Conservation (phyloP, 2,797 vertebrate genomes). For the Cetoscarus ocellatus region DNA sequence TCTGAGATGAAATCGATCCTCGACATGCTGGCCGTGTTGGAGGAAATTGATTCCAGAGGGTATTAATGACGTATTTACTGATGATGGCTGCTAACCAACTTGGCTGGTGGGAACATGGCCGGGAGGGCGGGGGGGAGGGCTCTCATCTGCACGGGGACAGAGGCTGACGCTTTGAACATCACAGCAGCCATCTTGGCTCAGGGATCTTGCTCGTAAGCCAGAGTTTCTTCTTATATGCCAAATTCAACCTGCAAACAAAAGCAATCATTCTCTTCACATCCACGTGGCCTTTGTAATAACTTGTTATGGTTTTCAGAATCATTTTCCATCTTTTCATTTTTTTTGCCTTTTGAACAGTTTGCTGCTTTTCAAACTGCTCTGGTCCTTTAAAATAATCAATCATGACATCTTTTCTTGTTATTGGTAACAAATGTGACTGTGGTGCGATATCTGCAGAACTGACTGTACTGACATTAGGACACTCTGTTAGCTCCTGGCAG, state of each 20-base stretch:
- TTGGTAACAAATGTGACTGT: too few species aligned
- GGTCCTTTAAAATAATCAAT: too few species aligned
- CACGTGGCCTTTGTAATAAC: too few species aligned
- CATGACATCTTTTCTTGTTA: too few species aligned
- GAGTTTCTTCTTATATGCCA: not conserved
- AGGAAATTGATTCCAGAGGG: conserved; percentile 72
- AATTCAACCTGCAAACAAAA: not conserved
- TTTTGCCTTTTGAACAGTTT: too few species aligned
- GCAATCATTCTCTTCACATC: too few species aligned
- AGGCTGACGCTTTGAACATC: conserved; percentile 3
- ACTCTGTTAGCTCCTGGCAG: too few species aligned
- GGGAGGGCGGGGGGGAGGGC: not conserved
- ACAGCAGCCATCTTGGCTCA: conserved; percentile 32
- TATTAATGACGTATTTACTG: conserved; percentile 65
- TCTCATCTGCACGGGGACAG: conserved; percentile 4
- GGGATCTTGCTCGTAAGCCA: not conserved
- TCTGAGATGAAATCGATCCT: conserved; percentile 72
- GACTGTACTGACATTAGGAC: too few species aligned
- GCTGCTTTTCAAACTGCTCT: too few species aligned
- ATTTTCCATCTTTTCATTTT: too few species aligned
- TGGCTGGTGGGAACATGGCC: conserved; percentile 1
- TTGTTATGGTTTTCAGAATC: too few species aligned
- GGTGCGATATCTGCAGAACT: too few species aligned
- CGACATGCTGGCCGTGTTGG: conserved; percentile 57
- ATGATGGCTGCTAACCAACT: conserved; percentile 60